A percentile compares a stretch with the other conserved stretches of the same genome.
Conservation (phyloP, 2,888 invertebrate species). For the Hyposoter dolosus region DNA sequence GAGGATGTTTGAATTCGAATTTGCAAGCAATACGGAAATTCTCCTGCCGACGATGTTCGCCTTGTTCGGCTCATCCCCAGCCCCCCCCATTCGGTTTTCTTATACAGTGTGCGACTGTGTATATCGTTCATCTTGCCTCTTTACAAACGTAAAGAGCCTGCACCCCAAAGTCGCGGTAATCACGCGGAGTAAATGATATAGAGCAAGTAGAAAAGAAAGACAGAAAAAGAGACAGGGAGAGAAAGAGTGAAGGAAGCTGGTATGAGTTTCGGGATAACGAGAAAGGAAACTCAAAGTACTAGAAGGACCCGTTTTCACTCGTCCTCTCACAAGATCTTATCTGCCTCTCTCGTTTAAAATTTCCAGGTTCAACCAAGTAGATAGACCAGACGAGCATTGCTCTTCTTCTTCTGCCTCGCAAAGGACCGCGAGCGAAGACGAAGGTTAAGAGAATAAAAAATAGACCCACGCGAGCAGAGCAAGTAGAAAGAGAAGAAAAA, state of each 20-base stretch:
- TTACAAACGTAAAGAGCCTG: conserved; percentile 50
- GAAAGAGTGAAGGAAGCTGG: conserved; percentile 59
- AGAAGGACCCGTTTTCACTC: conserved; percentile 59
- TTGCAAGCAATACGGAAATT: conserved; percentile 12
- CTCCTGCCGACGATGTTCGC: not conserved
- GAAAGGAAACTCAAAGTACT: conserved; percentile 65
- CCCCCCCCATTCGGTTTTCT: not conserved
- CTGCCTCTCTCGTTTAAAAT: conserved; percentile 43
- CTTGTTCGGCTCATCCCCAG: not conserved
- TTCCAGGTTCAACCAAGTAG: conserved; percentile 59
- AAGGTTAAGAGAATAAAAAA: conserved; percentile 59
- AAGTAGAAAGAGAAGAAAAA: conserved; percentile 9
- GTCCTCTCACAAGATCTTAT: conserved; percentile 37
- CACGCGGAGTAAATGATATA: conserved; percentile 40
- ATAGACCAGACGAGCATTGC: conserved; percentile 39
- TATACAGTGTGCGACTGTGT: not conserved
- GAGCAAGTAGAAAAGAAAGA: not conserved
- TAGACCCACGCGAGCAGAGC: conserved; percentile 19
- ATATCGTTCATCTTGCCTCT: conserved; percentile 24
- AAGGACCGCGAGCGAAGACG: conserved; percentile 57
- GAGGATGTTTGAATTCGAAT: conserved; percentile 43
- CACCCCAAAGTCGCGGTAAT: conserved; percentile 61
- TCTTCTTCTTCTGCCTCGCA: conserved; percentile 41
- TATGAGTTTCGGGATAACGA: conserved; percentile 64
- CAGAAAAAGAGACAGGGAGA: conserved; percentile 22